Conservation (phyloP, 2,888 invertebrate species). For the Harpagoxenus sublaevis region DNA sequence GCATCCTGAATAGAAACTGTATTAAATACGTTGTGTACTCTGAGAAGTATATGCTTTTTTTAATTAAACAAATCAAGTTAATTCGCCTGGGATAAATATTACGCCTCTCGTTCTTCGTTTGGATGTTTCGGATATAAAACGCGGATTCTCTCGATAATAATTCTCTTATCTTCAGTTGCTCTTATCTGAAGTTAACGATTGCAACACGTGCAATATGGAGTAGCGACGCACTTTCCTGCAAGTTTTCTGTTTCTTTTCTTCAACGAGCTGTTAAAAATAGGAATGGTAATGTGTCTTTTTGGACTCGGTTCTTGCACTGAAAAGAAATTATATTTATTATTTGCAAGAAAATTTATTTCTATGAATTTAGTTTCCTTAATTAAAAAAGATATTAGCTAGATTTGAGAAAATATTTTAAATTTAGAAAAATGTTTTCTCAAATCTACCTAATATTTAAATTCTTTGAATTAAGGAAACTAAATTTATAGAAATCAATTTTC, state of each 20-base stretch:
- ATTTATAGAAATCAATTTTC: too few species aligned
- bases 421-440: too few species aligned
- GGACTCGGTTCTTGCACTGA: too few species aligned
- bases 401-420: too few species aligned
- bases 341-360: too few species aligned
- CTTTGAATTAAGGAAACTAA: too few species aligned
- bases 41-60: background rate
- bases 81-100: background rate
- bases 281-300: too few species aligned
- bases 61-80: background rate
- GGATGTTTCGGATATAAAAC: slow-evolving; percentile 8
- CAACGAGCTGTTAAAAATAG: background rate
- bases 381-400: too few species aligned
- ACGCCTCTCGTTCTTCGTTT: background rate
- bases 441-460: too few species aligned
- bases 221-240: background rate
- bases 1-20: slow-evolving; percentile 6
- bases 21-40: background rate
- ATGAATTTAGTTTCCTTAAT: too few species aligned
- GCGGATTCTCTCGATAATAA: background rate
- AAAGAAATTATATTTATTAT: too few species aligned
- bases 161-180: background rate
- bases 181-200: background rate
- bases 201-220: background rate
- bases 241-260: background rate